Conservation (phyloP, 1,140 invertebrate species). For the Cryptotermes secundus region DNA sequence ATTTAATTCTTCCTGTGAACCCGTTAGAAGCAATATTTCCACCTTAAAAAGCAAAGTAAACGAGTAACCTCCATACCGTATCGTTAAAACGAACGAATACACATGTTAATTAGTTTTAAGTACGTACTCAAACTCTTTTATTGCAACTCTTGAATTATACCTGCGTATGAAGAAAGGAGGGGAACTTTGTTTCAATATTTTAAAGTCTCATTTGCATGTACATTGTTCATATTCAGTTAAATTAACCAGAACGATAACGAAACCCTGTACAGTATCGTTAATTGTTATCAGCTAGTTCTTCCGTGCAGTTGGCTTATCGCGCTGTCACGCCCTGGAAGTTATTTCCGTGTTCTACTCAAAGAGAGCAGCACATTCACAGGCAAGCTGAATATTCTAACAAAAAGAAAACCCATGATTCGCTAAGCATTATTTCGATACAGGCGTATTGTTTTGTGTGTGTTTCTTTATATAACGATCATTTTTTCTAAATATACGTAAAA, state of each 20-base stretch:
- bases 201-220: not conserved
- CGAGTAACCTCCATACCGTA: not conserved
- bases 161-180: not conserved
- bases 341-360: not conserved
- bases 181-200: not conserved
- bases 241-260: not conserved
- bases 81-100: not conserved
- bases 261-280: not conserved
- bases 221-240: not conserved
- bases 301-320: not conserved
- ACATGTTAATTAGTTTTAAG: not conserved
- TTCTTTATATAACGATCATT: too few relatives aligned
- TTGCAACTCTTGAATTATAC: not conserved
- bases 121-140: not conserved
- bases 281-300: conserved; percentile 1
- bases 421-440: too few relatives aligned
- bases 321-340: not conserved
- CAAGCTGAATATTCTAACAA: too few relatives aligned
- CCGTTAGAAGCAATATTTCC: not conserved
- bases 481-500: too few relatives aligned
- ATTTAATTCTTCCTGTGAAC: not conserved
- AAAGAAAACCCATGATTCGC: too few relatives aligned
- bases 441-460: too few relatives aligned
- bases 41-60: not conserved
- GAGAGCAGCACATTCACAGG: not conserved